Percentiles rank a stretch among this genome's conserved stretches.
Evolutionary conservation across 1,140 invertebrate genomes (phyloP).

Genomic region (Ephestia elutella): DNA sequence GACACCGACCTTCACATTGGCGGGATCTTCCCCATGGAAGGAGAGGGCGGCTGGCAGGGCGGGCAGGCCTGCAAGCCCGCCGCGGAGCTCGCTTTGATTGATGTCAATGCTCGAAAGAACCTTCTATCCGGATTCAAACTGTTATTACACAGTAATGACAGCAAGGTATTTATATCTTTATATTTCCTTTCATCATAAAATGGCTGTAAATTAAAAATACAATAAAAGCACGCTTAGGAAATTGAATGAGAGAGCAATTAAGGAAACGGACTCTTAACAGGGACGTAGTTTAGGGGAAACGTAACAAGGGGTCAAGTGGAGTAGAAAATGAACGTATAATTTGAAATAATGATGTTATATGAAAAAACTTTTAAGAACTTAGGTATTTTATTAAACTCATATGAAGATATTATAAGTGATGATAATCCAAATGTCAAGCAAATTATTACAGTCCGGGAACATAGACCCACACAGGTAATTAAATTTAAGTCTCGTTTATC

Average conservation of each 20-base stretch:
- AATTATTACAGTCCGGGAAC: no score
- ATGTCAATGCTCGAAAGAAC: slow-evolving; percentile 93
- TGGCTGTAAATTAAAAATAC: neutral
- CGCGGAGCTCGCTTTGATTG: slow-evolving; percentile 94
- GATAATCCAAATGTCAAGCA: no score
- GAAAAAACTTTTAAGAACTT: neutral
- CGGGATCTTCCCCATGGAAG: slow-evolving; percentile 97
- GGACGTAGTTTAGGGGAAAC: neutral
- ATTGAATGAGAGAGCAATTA: neutral
- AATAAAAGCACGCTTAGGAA: neutral
- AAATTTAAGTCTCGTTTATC: slow-evolving; percentile 13
- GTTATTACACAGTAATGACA: slow-evolving; percentile 96
- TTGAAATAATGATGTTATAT: neutral
- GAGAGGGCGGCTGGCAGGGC: slow-evolving; percentile 96
- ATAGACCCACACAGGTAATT: slow-evolving; percentile 5
- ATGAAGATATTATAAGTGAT: no score
- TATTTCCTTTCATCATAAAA: neutral
- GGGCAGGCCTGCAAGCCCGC: slow-evolving; percentile 96
- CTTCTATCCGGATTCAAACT: slow-evolving; percentile 94
- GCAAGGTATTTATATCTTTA: slow-evolving; percentile 83
- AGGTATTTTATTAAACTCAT: no score
- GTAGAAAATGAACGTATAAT: neutral
- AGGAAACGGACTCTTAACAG: neutral
- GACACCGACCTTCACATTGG: slow-evolving; percentile 91
- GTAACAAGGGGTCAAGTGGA: slow-evolving; percentile 2